phyloP scores from a whole-genome alignment of 2,113 vertebrate genomes.

The Phaethon lepturus region DNA sequence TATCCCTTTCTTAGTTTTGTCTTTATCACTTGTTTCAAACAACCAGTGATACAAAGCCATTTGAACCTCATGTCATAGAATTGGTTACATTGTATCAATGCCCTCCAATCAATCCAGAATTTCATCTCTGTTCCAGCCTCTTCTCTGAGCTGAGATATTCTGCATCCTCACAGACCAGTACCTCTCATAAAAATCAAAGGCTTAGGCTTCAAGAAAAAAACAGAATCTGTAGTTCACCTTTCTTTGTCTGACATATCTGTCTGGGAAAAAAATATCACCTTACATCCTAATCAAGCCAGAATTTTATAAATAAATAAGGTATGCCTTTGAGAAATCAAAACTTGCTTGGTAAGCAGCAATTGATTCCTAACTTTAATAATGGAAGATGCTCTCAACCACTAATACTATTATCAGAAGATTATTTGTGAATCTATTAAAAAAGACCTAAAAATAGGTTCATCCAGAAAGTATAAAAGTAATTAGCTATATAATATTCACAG shows the following conservation, averaged over 20 bases:
- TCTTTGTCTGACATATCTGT: neutral
- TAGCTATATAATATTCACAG: neutral
- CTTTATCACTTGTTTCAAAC: neutral
- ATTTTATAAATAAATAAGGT: neutral
- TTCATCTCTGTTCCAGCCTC: neutral
- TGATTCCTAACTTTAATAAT: conserved; percentile 1
- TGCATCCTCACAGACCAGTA: neutral
- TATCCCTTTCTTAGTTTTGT: neutral
- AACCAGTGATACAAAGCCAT: neutral
- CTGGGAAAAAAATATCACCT: neutral
- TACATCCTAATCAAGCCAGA: neutral
- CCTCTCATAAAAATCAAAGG: neutral
- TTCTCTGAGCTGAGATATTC: neutral
- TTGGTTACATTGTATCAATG: neutral
- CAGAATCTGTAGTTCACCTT: neutral
- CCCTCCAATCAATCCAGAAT: neutral
- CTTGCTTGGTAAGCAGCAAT: neutral
- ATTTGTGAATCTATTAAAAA: conserved; percentile 5
- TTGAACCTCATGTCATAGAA: neutral
- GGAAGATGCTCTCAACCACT: neutral
- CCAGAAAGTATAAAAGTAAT: neutral
- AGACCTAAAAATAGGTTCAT: neutral
- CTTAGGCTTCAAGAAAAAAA: neutral
- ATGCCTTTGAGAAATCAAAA: neutral
- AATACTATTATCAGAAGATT: neutral